Conservation (phyloP, 2,888 invertebrate species). For the Yponomeuta evonymella region DNA sequence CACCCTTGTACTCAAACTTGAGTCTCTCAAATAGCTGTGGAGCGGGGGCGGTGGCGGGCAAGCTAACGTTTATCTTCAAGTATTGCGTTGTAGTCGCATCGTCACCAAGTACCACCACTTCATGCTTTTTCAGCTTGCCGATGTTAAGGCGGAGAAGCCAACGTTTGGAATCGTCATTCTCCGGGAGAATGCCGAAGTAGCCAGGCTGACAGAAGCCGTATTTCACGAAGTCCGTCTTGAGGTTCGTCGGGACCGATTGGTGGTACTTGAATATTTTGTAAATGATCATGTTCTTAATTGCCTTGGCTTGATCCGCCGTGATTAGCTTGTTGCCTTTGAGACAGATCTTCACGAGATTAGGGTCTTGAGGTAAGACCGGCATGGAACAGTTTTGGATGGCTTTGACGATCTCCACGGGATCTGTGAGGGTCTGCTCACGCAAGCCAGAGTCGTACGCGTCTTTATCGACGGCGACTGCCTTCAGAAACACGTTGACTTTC, state of each 20-base stretch:
- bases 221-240: slow-evolving; percentile 49
- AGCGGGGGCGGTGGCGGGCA: slow-evolving; percentile 20
- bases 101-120: slow-evolving; percentile 40
- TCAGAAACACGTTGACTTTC: slow-evolving; percentile 58
- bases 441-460: slow-evolving; percentile 55
- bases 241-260: slow-evolving; percentile 27
- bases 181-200: slow-evolving; percentile 50
- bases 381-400: slow-evolving; percentile 40
- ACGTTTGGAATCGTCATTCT: slow-evolving; percentile 47
- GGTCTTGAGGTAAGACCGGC: slow-evolving; percentile 42
- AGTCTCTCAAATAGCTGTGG: slow-evolving; percentile 33
- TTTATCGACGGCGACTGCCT: slow-evolving; percentile 59
- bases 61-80: slow-evolving; percentile 37
- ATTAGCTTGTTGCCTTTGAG: slow-evolving; percentile 46
- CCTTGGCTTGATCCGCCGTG: slow-evolving; percentile 39
- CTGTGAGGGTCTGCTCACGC: slow-evolving; percentile 32
- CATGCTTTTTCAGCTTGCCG: slow-evolving; percentile 40
- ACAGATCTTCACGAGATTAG: slow-evolving; percentile 44
- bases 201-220: slow-evolving; percentile 52
- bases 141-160: slow-evolving; percentile 51
- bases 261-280: slow-evolving; percentile 52
- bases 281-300: slow-evolving; percentile 54
- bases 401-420: slow-evolving; percentile 28
- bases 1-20: slow-evolving; percentile 47
- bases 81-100: slow-evolving; percentile 39